Evolutionary conservation across 2,888 invertebrate genomes (phyloP), one percentile per base, ranked within the genome.

Genomic region (Agonopterix arenella): DNA sequence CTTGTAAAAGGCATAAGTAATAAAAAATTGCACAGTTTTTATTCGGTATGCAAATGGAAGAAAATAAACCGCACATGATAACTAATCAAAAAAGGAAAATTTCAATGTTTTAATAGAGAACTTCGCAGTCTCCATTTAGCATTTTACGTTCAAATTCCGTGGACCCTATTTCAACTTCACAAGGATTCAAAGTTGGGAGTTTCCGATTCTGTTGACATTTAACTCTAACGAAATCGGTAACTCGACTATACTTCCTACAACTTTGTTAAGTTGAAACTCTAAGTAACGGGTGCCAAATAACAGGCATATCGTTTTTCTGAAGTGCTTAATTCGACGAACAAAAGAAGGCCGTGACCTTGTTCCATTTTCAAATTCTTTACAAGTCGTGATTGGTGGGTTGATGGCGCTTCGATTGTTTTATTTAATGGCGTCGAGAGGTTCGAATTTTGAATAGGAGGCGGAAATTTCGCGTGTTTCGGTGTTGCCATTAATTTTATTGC

Each of bases 291-390:
- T 16, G 46, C 52, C 46, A 54, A 57, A 60, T 64, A 56, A 55
- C 60, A 60, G 49, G 45, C 51, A 49, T 54, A 57, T 56, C 57
- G 49, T 45, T 60, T 57, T 46, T 50, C 47, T 42, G 52, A 56
- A 47, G 51, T 56, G 28, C 7, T 28, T 28, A 54, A 54, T 51
- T 49, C 45, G 48, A 45, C 28, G 47, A 47, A 59, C 57, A 61
- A 62, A 53, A 52, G 57, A 49, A 53, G 56, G 56, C 62, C 59
- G 49, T 62, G 64, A 62, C 64, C 60, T 40, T 37, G 55, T 62
- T 56, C 53, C 50, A 50, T 51, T 50, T 50, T 38, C 47, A 47
- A 56, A 63, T 60, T 59, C 54, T 54, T 52, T 13, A 47, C 51
- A 52, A 53, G 52, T 18, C 53, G 54, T 58, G 56, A 56, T 61